A percentile compares a stretch with the other conserved stretches of the same genome.
Evolutionary conservation across 2,888 invertebrate genomes (phyloP).

Genomic region (Scaeva pyrastri): DNA sequence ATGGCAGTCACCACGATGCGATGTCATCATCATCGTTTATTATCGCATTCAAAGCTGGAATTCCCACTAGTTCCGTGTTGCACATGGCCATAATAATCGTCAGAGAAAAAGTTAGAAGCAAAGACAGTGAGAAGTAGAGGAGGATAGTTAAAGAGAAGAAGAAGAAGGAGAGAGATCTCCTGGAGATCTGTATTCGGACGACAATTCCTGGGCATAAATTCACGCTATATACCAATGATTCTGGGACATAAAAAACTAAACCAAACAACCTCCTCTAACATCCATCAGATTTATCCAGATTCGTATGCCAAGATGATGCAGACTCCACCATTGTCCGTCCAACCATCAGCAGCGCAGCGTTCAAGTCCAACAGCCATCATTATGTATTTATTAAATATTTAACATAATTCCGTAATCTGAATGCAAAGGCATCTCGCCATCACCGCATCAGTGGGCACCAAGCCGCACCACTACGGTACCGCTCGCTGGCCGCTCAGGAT

Average conservation of each 20-base stretch:
- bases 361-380: slow-evolving; percentile 68
- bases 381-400: slow-evolving; percentile 82
- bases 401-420: slow-evolving; percentile 83
- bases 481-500: not conserved
- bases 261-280: slow-evolving; percentile 53
- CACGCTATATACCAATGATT: slow-evolving; percentile 60
- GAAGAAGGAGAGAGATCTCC: slow-evolving; percentile 32
- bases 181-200: slow-evolving; percentile 29
- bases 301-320: no score
- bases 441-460: not conserved
- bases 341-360: slow-evolving; percentile 38
- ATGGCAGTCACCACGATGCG: slow-evolving; percentile 65
- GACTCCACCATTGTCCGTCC: slow-evolving; percentile 4
- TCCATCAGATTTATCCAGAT: slow-evolving; percentile 42
- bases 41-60: slow-evolving; percentile 72
- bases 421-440: slow-evolving; percentile 78
- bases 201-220: slow-evolving; percentile 71
- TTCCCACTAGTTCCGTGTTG: slow-evolving; percentile 74
- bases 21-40: slow-evolving; percentile 75
- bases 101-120: not conserved
- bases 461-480: no score
- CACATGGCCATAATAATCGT: slow-evolving; percentile 54
- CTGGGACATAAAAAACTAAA: slow-evolving; percentile 28
- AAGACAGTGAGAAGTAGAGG: slow-evolving; percentile 13
- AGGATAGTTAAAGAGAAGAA: not conserved